Evolutionary conservation across 2,113 vertebrate species (phyloP), one percentile per base, ranked within the genome.

Genomic region (Chionodraco myersi): DNA sequence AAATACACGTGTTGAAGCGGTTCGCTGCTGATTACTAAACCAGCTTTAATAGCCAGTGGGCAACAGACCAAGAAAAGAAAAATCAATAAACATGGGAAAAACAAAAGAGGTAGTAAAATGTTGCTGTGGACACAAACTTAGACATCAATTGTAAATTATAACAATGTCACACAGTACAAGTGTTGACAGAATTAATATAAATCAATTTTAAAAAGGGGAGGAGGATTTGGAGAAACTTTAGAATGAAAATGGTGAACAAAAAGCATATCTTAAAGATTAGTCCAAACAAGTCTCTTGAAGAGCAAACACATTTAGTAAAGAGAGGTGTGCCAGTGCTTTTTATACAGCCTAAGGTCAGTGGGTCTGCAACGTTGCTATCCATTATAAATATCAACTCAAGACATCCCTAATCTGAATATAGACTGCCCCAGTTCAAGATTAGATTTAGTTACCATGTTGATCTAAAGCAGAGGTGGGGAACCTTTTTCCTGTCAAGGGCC

Each of bases 321-420:
- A 66, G 10, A 47, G 23, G 10, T 49, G 56, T 1, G 26, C 8
- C 58, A 1, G 51, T 41, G 64, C 48, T 74, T 81, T 78, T 80
- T 14, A 63, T n/a, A 16, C 6, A 9, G 36, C 26, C 45, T 18
- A 30, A 64, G 65, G 74, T 80, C 77, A 77, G 62, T 21, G 6
- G 21, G 74, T 61, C 63, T 80, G 53, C 84, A 80, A 30, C 65
- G 12, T 23, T 56, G 64, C 34, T 36, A 66, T 85, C 23, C 88
- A 85, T 83, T 80, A 85, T 84, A 69, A 84, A 91, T 83, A 85
- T 75, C 61, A 77, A 47, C 72, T 13, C 2, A 30, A 70, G 72
- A 83, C 60, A 72, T 75, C 67, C 81, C 74, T 58, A 2, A 64
- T 63, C 72, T 83, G 48, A 77, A 80, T 70, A 79, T 71, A 72